Evolutionary conservation across 2,113 vertebrate genomes (phyloP).

Genomic region (Pseudonaja textilis): DNA sequence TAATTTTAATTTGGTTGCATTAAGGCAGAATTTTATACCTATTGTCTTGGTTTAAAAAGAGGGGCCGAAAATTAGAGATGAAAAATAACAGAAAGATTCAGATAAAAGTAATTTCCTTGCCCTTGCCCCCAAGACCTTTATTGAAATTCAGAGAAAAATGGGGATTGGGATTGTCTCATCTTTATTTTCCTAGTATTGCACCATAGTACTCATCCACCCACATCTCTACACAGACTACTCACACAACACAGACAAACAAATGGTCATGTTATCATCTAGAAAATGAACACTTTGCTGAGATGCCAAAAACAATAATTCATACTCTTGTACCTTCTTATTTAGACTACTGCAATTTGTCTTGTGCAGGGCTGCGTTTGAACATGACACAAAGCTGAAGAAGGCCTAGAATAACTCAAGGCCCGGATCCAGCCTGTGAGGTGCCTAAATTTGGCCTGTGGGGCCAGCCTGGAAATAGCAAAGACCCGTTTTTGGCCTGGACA

Average conservation of each 20-base stretch:
- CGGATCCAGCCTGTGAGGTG: fast-evolving
- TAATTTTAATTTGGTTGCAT: too few species aligned
- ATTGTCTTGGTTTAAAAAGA: neutral
- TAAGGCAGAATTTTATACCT: neutral
- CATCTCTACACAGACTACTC: neutral
- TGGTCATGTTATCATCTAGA: neutral
- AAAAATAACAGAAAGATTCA: neutral
- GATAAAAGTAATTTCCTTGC: neutral
- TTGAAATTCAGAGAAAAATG: neutral
- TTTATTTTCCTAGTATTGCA: neutral
- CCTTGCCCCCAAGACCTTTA: neutral
- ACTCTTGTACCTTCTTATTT: neutral
- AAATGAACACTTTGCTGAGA: neutral
- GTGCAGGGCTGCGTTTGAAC: neutral
- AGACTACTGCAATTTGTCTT: neutral
- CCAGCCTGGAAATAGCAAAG: too few species aligned
- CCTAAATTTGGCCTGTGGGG: too few species aligned
- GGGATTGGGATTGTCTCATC: neutral
- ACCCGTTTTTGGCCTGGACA: too few species aligned
- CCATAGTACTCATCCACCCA: neutral
- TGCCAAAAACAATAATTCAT: neutral
- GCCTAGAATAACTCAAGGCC: neutral
- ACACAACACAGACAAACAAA: neutral
- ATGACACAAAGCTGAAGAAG: neutral
- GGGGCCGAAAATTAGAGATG: neutral